These are phyloP conservation scores for Ptiloglossa arizonensis DNA, from an alignment of 1,140 invertebrate species.

Conservation along the genomic window DNA sequence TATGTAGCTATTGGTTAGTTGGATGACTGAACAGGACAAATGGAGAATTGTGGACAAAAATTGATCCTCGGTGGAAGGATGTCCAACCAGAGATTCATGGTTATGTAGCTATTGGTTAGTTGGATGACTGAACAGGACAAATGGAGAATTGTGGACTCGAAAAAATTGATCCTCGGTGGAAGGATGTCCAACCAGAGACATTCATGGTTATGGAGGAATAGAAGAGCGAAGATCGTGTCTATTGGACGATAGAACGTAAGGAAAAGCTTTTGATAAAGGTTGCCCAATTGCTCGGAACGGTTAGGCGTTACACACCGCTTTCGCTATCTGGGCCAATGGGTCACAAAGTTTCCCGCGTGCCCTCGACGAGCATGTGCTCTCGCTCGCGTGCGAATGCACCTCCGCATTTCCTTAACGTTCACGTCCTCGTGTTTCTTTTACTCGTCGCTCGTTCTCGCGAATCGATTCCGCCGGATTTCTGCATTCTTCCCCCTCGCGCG, in stretches of 20 bases:
- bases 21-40: too few species aligned
- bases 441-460: conserved; percentile 4
- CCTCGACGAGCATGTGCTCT: conserved; percentile 41
- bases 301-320: conserved; percentile 50
- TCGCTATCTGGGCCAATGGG: conserved; percentile 75
- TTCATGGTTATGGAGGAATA: too few species aligned
- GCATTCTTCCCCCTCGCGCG: not conserved
- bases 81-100: too few species aligned
- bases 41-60: too few species aligned
- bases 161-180: too few species aligned
- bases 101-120: too few species aligned
- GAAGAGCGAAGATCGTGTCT: too few species aligned
- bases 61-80: too few species aligned
- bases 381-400: conserved; percentile 39
- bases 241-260: not conserved
- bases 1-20: too few species aligned
- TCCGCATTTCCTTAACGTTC: conserved; percentile 49
- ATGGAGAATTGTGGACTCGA: too few species aligned
- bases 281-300: conserved; percentile 10
- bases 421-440: not conserved
- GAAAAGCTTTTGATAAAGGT: not conserved
- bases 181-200: too few species aligned
- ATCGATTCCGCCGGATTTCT: conserved; percentile 14
- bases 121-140: too few species aligned
- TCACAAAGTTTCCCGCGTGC: conserved; percentile 76